These are phyloP conservation scores for Drosophila quinaria DNA, from an alignment of 2,888 invertebrate genomes.

Conservation along the genomic window DNA sequence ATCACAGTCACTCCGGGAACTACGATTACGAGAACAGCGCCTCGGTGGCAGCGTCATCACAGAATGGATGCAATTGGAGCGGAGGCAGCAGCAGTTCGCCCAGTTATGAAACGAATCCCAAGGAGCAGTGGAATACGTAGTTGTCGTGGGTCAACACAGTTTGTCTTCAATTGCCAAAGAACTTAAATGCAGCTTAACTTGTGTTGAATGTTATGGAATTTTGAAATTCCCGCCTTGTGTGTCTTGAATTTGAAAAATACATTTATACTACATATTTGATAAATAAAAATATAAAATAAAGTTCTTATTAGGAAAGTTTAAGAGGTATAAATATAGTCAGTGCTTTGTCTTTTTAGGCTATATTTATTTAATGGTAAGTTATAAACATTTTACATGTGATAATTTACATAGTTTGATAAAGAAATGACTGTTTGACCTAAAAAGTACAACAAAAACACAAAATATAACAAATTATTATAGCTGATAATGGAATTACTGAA, in stretches of 20 bases:
- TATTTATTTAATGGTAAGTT: conserved; percentile 71
- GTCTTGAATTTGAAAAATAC: background rate
- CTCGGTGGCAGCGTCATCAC: conserved; percentile 52
- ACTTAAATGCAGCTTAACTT: conserved; percentile 18
- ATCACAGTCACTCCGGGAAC: conserved; percentile 19
- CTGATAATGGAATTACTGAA: conserved; percentile 72
- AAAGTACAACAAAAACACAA: conserved; percentile 77
- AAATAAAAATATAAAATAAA: background rate
- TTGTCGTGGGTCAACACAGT: conserved; percentile 1
- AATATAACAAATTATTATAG: conserved; percentile 66
- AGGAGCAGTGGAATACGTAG: conserved; percentile 74
- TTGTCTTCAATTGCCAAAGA: conserved; percentile 51
- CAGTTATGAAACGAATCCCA: conserved; percentile 58
- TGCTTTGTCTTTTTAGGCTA: conserved; percentile 68
- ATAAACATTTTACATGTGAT: conserved; percentile 64
- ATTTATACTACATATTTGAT: background rate
- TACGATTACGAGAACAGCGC: conserved; percentile 54
- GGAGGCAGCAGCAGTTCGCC: conserved; percentile 73
- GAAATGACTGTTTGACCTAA: conserved; percentile 72
- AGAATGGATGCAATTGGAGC: conserved; percentile 72
- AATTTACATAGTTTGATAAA: conserved; percentile 69
- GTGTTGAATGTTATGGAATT: conserved; percentile 7
- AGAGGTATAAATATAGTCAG: background rate
- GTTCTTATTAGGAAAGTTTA: background rate
- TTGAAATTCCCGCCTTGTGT: background rate